These are phyloP conservation scores for Brachyalestes nurse DNA, from an alignment of 2,797 vertebrate genomes.

Conservation along the genomic window DNA sequence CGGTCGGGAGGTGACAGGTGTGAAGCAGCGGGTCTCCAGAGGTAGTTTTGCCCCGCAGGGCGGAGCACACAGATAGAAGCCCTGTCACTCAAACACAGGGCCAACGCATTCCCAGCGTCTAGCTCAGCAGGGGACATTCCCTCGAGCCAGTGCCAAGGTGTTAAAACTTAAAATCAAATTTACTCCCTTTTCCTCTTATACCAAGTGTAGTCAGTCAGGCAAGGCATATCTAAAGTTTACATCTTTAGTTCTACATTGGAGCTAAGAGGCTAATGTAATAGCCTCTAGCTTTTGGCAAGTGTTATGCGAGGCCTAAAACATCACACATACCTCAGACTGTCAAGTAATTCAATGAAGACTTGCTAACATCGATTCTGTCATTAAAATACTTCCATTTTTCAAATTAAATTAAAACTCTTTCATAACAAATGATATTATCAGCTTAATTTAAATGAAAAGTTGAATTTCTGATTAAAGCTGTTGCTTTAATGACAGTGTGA, in stretches of 20 bases:
- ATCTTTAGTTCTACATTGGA: not conserved
- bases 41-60: constrained; percentile 40
- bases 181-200: not conserved
- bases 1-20: constrained; percentile 65
- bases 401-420: no score
- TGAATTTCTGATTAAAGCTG: no score
- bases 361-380: not conserved
- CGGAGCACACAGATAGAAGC: constrained; percentile 54
- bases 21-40: constrained; percentile 57
- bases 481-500: no score
- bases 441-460: no score
- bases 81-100: constrained; percentile 31
- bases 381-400: no score
- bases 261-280: not conserved
- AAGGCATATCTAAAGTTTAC: not conserved
- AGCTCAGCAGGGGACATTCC: constrained; percentile 5
- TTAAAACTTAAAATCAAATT: not conserved
- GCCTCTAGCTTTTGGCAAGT: not conserved
- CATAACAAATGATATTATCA: no score
- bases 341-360: not conserved
- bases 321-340: not conserved
- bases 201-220: not conserved
- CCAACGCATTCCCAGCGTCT: not conserved
- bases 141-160: not conserved
- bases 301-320: not conserved